Evolutionary conservation across 2,888 invertebrate genomes (phyloP), one percentile per base, ranked within the genome.

Genomic region (Brenthis hecate): DNA sequence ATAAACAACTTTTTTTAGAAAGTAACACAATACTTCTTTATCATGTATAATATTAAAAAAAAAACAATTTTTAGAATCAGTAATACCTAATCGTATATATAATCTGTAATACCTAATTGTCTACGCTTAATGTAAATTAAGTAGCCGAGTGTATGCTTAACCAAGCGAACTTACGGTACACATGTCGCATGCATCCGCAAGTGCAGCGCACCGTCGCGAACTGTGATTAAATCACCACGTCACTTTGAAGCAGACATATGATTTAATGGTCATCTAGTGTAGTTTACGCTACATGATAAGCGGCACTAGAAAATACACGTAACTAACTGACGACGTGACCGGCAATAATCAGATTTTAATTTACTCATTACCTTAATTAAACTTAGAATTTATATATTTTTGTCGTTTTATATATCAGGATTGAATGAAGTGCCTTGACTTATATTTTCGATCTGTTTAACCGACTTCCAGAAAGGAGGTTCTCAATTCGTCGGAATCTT

Each of bases 201-300:
- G 60, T 69, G 54, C 69, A 64, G 71, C 66, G 66, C 64, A 66
- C 68, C 48, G 69, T 68, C 71, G 62, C 68, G 68, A 71, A 63
- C 62, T 55, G 67, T 73, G 74, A 76, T 76, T 74, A 75, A 73
- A 76, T 75, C 73, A 73, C 69, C 63, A 73, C 69, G 85, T 85
- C 84, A 81, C 83, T 80, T 85, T 85, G 86, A 85, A 85, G 84
- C 81, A 78, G 77, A 73, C 78, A 75, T 79, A 82, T 87, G 87
- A 87, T 86, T 86, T 87, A 89, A 80, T 83, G 80, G 79, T 84
- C 86, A 86, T 85, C 86, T 86, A 84, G 81, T 79, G 80, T 86
- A 80, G 84, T 89, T 88, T 88, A 88, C 86, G 82, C 80, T 75
- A 78, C 73, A 73, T 76, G 87, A 87, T 87, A 88, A 84, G 79